A percentile compares a stretch with the other conserved stretches of the same genome.
These are phyloP conservation scores for Eulemur rubriventer DNA, from an alignment of 2,797 vertebrate species.

Conservation along the genomic window DNA sequence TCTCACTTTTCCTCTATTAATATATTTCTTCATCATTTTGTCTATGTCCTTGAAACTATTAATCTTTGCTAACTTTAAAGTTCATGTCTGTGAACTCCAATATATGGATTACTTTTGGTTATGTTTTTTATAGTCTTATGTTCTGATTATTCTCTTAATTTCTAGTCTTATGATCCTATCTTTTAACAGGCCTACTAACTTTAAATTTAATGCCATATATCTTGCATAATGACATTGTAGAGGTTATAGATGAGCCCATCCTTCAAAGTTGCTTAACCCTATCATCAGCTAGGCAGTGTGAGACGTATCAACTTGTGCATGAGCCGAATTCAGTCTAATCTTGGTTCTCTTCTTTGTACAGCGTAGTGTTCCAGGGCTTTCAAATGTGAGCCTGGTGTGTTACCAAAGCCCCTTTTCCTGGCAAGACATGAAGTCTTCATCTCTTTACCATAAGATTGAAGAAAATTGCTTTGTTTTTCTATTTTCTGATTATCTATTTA, in stretches of 20 bases:
- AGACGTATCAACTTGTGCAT: neutral
- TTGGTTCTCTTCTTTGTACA: neutral
- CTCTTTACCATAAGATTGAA: neutral
- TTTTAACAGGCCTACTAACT: neutral
- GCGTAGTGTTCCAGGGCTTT: neutral
- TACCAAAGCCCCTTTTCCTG: neutral
- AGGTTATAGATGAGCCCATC: neutral
- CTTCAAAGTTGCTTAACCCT: neutral
- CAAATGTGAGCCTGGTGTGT: neutral
- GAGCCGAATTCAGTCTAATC: neutral
- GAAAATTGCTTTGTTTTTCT: neutral
- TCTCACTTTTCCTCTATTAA: neutral
- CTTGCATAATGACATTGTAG: neutral
- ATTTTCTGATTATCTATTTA: constrained; percentile 5
- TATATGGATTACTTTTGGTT: neutral
- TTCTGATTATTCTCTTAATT: neutral
- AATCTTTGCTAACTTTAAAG: constrained; percentile 18
- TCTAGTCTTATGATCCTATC: neutral
- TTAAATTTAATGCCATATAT: neutral
- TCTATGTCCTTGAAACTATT: neutral
- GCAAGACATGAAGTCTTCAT: neutral
- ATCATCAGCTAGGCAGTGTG: neutral
- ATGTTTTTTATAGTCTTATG: neutral
- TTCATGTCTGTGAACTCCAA: neutral
- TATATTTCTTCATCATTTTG: neutral